These are phyloP conservation scores for Leptogaster cylindrica DNA, from an alignment of 2,888 invertebrate genomes.

Conservation along the genomic window DNA sequence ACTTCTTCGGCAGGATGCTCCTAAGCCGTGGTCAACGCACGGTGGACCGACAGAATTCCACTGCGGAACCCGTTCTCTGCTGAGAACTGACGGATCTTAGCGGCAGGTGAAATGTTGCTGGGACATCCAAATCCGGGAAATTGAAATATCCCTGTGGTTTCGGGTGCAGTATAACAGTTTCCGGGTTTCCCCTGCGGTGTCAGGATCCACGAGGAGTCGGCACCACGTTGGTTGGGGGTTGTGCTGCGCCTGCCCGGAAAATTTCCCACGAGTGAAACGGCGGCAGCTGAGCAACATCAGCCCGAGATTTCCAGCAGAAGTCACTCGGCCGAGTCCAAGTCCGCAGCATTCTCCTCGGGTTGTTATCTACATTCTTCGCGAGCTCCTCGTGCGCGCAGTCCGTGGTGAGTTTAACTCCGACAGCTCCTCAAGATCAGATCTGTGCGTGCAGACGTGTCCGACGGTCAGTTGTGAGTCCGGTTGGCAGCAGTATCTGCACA, in stretches of 20 bases:
- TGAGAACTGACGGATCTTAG: too few relatives aligned
- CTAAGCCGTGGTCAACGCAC: too few relatives aligned
- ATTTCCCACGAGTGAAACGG: slow-evolving; percentile 13
- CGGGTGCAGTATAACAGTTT: slow-evolving; percentile 19
- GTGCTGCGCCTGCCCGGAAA: slow-evolving; percentile 3
- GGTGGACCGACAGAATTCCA: too few relatives aligned
- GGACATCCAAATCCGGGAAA: slow-evolving; percentile 9
- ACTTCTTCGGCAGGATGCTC: too few relatives aligned
- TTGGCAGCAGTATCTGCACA: background rate
- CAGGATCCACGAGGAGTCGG: background rate
- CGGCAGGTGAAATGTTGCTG: too few relatives aligned
- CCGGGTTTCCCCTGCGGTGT: background rate
- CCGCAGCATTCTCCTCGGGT: background rate
- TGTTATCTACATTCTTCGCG: slow-evolving; percentile 4
- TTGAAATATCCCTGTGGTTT: slow-evolving; percentile 1
- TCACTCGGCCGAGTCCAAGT: slow-evolving; percentile 18
- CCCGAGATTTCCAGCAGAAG: slow-evolving; percentile 11
- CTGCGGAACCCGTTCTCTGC: too few relatives aligned
- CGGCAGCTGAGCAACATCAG: background rate
- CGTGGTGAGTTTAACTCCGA: slow-evolving; percentile 9
- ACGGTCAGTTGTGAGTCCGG: background rate
- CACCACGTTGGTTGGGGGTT: background rate
- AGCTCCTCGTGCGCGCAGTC: slow-evolving; percentile 23
- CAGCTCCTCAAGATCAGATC: too few relatives aligned
- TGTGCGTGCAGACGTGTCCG: background rate